A percentile compares a stretch with the other conserved stretches of the same genome.
phyloP scores from a whole-genome alignment of 2,888 invertebrate genomes.

The Coenonympha glycerion region DNA sequence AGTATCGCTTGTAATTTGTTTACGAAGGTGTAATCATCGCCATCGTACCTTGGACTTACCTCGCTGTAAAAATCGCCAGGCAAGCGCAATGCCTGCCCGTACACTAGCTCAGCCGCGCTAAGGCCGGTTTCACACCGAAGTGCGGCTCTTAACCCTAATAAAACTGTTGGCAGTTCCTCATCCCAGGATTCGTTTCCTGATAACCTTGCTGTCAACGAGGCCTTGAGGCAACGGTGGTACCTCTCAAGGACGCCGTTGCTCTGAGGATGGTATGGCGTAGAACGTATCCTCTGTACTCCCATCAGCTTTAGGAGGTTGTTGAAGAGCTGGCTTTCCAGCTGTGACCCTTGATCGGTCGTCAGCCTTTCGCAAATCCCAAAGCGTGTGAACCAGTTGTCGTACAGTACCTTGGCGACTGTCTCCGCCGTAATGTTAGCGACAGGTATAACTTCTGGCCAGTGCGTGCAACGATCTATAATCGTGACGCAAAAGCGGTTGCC shows the following conservation, averaged over 20 bases:
- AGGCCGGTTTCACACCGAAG: not conserved
- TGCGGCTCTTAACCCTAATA: not conserved
- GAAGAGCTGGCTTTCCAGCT: constrained; percentile 26
- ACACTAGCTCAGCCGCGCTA: not conserved
- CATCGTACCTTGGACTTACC: not conserved
- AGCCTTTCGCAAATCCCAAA: constrained; percentile 24
- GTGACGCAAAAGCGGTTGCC: constrained; percentile 27
- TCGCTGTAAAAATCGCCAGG: not conserved
- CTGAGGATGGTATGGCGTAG: not conserved
- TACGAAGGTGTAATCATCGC: not conserved
- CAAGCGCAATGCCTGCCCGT: not conserved
- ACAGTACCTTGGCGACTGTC: constrained; percentile 24
- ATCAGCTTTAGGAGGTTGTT: not conserved
- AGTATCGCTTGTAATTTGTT: not conserved
- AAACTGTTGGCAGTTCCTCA: not conserved
- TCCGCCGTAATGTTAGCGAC: constrained; percentile 18
- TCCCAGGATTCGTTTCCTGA: not conserved
- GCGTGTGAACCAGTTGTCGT: constrained; percentile 25
- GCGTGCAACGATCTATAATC: constrained; percentile 28
- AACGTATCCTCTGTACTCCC: not conserved
- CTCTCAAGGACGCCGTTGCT: not conserved
- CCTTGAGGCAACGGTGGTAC: not conserved
- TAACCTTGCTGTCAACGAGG: not conserved
- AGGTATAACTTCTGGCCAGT: constrained; percentile 32
- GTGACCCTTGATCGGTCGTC: constrained; percentile 28